phyloP scores from a whole-genome alignment of 2,797 vertebrate species.

The Fundulus diaphanus region DNA sequence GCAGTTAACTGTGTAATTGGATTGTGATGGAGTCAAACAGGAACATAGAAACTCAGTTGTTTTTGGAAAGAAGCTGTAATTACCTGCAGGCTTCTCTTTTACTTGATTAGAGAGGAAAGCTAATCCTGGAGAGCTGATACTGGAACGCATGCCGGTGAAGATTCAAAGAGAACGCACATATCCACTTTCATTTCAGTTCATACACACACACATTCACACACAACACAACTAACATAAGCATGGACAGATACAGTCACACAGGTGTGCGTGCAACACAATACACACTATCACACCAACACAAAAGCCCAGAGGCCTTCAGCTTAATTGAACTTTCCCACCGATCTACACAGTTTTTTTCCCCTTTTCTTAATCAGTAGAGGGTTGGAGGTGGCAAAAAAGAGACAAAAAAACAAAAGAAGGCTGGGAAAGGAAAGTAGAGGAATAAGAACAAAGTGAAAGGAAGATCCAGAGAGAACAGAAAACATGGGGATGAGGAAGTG shows the following conservation, averaged over 20 bases:
- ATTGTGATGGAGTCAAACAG: slow-evolving; percentile 50
- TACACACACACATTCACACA: slow-evolving; percentile 11
- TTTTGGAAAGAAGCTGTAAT: slow-evolving; percentile 66
- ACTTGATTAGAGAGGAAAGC: slow-evolving; percentile 75
- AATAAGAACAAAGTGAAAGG: slow-evolving; percentile 21
- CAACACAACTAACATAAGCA: neutral
- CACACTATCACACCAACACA: slow-evolving; percentile 34
- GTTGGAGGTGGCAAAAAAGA: slow-evolving; percentile 42
- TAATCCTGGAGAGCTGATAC: slow-evolving; percentile 67
- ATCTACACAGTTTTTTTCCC: slow-evolving; percentile 54
- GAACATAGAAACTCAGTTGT: slow-evolving; percentile 53
- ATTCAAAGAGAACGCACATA: slow-evolving; percentile 32
- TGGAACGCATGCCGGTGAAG: slow-evolving; percentile 58
- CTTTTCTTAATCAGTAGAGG: slow-evolving; percentile 61
- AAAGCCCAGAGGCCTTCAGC: slow-evolving; percentile 64
- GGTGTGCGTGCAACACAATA: slow-evolving; percentile 5
- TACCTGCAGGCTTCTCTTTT: slow-evolving; percentile 71
- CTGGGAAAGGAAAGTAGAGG: slow-evolving; percentile 20
- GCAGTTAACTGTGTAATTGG: slow-evolving; percentile 38
- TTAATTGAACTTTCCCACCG: slow-evolving; percentile 78
- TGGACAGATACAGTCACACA: slow-evolving; percentile 22
- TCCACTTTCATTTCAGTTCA: slow-evolving; percentile 8
- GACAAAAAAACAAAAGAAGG: slow-evolving; percentile 17
- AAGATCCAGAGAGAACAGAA: slow-evolving; percentile 37
- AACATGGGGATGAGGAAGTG: slow-evolving; percentile 32